These are phyloP conservation scores for Hiodon tergisus DNA, from an alignment of 2,113 vertebrate species.

Conservation along the genomic window DNA sequence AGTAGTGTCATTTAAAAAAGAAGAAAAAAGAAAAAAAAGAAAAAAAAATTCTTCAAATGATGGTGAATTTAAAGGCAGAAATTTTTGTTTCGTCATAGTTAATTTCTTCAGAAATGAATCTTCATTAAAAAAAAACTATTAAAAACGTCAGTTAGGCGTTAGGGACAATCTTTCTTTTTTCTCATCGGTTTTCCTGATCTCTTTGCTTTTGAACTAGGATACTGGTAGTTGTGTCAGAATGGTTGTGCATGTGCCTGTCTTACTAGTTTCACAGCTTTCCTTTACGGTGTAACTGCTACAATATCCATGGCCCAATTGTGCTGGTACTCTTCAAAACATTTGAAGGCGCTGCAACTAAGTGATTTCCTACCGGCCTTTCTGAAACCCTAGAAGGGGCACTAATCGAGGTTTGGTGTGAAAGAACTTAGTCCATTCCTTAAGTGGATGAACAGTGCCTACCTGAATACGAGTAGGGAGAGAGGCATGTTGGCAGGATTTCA, in stretches of 20 bases:
- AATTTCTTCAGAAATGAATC: constrained; percentile 75
- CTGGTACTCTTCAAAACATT: constrained; percentile 53
- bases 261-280: constrained; percentile 71
- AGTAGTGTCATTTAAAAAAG: constrained; percentile 47
- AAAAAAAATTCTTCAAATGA: constrained; percentile 58
- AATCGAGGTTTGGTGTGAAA: constrained; percentile 58
- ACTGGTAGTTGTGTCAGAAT: constrained; percentile 75
- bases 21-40: constrained; percentile 10
- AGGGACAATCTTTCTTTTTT: constrained; percentile 59
- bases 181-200: constrained; percentile 61
- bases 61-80: constrained; percentile 68
- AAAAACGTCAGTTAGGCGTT: constrained; percentile 70
- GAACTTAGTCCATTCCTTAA: constrained; percentile 57
- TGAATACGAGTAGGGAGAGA: constrained; percentile 69
- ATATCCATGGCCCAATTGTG: constrained; percentile 57
- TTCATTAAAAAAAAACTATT: constrained; percentile 64
- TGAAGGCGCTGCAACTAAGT: constrained; percentile 56
- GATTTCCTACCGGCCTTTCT: constrained; percentile 61
- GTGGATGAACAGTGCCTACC: constrained; percentile 65
- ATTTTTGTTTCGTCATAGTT: constrained; percentile 76
- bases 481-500: constrained; percentile 67
- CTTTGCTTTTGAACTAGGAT: constrained; percentile 80
- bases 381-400: constrained; percentile 63
- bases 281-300: constrained; percentile 65
- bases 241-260: constrained; percentile 89